Percentiles rank a stretch among this genome's conserved stretches.
Evolutionary conservation across 2,888 invertebrate genomes (phyloP).

Genomic region (Melinaea menophilus): DNA sequence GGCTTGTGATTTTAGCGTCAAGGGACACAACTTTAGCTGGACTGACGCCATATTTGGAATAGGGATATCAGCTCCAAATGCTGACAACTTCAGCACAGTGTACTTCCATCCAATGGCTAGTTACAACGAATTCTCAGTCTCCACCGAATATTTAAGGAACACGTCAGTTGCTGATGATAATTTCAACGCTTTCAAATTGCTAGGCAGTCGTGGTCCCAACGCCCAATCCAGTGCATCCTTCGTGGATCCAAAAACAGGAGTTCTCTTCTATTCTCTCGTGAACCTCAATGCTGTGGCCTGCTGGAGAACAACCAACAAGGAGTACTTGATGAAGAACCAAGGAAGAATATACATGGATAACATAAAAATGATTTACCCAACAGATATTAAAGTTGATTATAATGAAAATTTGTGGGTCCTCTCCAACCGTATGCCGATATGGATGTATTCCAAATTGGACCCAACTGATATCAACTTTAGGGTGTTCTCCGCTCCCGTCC

Average conservation of each 20-base stretch:
- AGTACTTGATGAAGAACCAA: constrained; percentile 83
- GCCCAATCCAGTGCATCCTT: constrained; percentile 86
- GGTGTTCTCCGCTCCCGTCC: constrained; percentile 81
- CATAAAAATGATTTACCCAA: constrained; percentile 85
- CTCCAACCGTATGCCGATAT: constrained; percentile 84
- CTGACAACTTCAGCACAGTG: constrained; percentile 82
- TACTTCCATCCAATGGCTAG: constrained; percentile 90
- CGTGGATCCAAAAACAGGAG: constrained; percentile 82
- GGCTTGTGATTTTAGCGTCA: constrained; percentile 84
- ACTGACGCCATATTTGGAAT: constrained; percentile 87
- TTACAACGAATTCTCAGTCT: constrained; percentile 86
- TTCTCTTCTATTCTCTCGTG: constrained; percentile 85
- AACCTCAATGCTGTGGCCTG: constrained; percentile 88
- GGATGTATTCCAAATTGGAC: constrained; percentile 82
- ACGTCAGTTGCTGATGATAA: constrained; percentile 74
- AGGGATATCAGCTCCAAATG: constrained; percentile 80
- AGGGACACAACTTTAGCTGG: constrained; percentile 84
- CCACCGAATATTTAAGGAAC: constrained; percentile 81
- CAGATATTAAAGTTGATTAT: constrained; percentile 86
- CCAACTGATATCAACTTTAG: constrained; percentile 83
- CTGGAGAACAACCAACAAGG: constrained; percentile 84
- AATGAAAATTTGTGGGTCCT: constrained; percentile 85
- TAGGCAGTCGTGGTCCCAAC: constrained; percentile 84
- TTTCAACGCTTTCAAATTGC: constrained; percentile 80
- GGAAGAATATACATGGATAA: constrained; percentile 85